Conservation (phyloP, 2,888 invertebrate genomes). For the Trichopria drosophilae region DNA sequence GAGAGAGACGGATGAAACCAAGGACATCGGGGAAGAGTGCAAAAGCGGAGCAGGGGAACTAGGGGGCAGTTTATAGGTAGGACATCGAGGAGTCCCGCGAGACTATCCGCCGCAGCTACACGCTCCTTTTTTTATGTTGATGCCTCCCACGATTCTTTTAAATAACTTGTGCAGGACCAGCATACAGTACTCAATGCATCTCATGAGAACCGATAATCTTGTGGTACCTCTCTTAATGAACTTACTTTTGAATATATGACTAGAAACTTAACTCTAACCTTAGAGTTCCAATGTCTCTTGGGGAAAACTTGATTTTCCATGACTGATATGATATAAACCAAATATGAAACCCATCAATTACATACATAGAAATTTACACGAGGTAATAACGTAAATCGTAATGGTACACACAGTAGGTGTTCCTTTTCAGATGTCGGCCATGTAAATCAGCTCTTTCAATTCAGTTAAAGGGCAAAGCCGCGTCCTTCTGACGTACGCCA, state of each 20-base stretch:
- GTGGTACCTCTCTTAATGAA: no score
- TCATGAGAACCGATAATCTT: constrained; percentile 27
- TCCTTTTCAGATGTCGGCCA: no score
- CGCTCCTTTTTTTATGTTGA: constrained; percentile 8
- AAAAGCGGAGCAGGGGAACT: constrained; percentile 22
- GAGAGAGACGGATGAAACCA: constrained; percentile 29
- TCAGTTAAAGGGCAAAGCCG: constrained; percentile 3
- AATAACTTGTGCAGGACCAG: constrained; percentile 17
- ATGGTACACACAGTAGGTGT: no score
- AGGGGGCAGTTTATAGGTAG: constrained; percentile 31
- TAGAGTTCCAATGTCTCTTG: no score
- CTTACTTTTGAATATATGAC: no score
- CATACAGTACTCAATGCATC: neutral
- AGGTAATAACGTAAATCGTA: no score
- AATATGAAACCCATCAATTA: no score
- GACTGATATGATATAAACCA: no score
- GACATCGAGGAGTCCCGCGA: constrained; percentile 22
- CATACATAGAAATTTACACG: no score
- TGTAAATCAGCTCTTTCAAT: constrained; percentile 24
- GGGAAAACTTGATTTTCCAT: no score
- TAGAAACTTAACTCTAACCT: no score
- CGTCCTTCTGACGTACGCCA: constrained; percentile 8
- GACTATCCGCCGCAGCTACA: constrained; percentile 19
- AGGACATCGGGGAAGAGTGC: constrained; percentile 16
- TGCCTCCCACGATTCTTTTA: constrained; percentile 27